These are phyloP conservation scores for Agrotis segetum DNA, from an alignment of 2,888 invertebrate species.

Conservation along the genomic window DNA sequence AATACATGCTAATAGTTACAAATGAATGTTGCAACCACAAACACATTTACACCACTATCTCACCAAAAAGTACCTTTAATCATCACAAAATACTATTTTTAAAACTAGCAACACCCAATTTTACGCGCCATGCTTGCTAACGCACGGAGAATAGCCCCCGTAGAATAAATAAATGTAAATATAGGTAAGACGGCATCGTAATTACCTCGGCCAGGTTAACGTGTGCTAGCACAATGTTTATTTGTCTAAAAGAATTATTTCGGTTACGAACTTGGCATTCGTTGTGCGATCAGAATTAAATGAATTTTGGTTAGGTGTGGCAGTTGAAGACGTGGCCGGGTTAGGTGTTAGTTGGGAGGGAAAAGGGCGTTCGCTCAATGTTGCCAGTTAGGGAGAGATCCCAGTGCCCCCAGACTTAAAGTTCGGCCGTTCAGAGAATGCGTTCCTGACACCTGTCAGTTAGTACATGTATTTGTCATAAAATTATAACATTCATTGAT, in stretches of 20 bases:
- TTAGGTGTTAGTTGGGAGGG: neutral
- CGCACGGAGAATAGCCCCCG: conserved; percentile 65
- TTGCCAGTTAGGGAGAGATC: too few relatives aligned
- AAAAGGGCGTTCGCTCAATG: neutral
- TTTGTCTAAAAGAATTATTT: conserved; percentile 68
- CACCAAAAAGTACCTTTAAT: conserved; percentile 56
- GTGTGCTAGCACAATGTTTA: conserved; percentile 52
- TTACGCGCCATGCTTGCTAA: conserved; percentile 64
- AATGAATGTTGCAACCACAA: conserved; percentile 53
- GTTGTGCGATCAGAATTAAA: conserved; percentile 47
- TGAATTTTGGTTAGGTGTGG: conserved; percentile 48
- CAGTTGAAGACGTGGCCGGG: neutral
- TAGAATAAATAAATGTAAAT: conserved; percentile 78
- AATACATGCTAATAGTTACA: conserved; percentile 46
- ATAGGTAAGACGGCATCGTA: conserved; percentile 69
- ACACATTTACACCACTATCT: conserved; percentile 60
- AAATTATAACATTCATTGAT: too few relatives aligned
- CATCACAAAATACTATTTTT: conserved; percentile 70
- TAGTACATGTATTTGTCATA: too few relatives aligned
- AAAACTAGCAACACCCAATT: conserved; percentile 69
- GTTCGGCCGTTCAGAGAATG: too few relatives aligned
- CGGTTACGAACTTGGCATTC: conserved; percentile 71
- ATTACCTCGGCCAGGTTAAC: conserved; percentile 65
- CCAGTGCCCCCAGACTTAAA: too few relatives aligned
- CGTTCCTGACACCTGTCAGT: too few relatives aligned